phyloP scores from a whole-genome alignment of 2,888 invertebrate genomes.

The Deilephila elpenor region DNA sequence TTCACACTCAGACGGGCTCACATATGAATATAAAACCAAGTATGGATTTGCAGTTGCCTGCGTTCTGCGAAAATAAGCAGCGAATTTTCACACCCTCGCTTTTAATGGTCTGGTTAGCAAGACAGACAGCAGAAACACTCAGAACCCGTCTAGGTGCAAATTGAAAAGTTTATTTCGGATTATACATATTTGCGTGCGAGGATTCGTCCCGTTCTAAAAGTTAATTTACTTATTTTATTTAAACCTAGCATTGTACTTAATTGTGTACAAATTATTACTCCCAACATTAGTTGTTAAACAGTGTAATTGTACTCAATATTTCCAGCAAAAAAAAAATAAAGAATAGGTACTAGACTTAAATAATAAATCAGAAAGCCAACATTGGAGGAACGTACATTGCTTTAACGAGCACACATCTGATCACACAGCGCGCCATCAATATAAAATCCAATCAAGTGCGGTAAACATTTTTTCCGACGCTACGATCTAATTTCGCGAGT shows the following conservation, averaged over 20 bases:
- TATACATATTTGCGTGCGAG: slow-evolving; percentile 20
- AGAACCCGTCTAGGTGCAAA: background rate
- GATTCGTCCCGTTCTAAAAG: slow-evolving; percentile 3
- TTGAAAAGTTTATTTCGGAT: slow-evolving; percentile 24
- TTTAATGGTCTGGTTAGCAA: slow-evolving; percentile 73
- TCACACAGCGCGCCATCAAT: slow-evolving; percentile 38
- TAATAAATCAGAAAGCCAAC: background rate
- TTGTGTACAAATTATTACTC: background rate
- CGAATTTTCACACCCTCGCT: slow-evolving; percentile 77
- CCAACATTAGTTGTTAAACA: no score
- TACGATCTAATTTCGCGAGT: slow-evolving; percentile 72
- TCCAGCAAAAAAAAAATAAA: background rate
- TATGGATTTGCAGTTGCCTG: slow-evolving; percentile 43
- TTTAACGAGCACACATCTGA: slow-evolving; percentile 27
- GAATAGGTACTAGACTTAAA: no score
- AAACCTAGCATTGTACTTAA: background rate
- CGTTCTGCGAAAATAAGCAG: slow-evolving; percentile 72
- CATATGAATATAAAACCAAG: slow-evolving; percentile 30
- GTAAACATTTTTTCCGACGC: slow-evolving; percentile 52
- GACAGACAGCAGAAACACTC: slow-evolving; percentile 60
- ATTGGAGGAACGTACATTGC: slow-evolving; percentile 26
- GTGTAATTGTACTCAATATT: background rate
- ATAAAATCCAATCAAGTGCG: slow-evolving; percentile 42
- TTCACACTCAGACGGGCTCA: slow-evolving; percentile 19
- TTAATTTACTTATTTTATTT: slow-evolving; percentile 4